Conservation (phyloP, 2,888 invertebrate genomes). For the Drosophila fulvimacula region DNA sequence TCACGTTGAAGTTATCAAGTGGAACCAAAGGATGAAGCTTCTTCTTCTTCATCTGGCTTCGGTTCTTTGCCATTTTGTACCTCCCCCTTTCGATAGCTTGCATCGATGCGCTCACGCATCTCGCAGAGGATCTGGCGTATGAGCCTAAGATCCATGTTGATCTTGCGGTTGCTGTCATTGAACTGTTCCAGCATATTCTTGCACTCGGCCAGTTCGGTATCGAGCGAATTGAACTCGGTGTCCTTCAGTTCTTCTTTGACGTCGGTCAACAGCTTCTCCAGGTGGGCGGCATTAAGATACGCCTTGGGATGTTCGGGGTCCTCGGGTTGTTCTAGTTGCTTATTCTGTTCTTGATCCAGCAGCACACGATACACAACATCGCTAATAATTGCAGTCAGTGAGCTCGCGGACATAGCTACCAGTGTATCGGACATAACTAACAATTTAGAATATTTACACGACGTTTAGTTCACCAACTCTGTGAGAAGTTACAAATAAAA, state of each 20-base stretch:
- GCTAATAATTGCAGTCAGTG: not conserved
- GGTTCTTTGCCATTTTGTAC: rapidly evolving
- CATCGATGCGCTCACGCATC: not conserved
- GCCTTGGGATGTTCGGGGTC: not conserved
- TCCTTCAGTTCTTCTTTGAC: not conserved
- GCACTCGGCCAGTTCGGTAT: conserved; percentile 1
- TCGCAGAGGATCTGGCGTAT: not conserved
- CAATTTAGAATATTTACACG: not conserved
- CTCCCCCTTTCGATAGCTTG: not conserved
- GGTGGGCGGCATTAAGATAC: not conserved
- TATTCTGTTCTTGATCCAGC: not conserved
- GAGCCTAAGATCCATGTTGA: not conserved
- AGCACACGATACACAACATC: not conserved
- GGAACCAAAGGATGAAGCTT: not conserved
- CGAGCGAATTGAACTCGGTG: not conserved
- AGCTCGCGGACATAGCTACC: not conserved
- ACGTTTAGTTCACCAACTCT: not conserved
- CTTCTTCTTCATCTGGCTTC: too few relatives aligned
- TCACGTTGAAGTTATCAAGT: not conserved
- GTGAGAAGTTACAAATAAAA: not conserved
- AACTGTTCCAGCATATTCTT: conserved; percentile 7
- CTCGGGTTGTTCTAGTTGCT: not conserved
- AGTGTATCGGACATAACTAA: not conserved
- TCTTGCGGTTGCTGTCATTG: not conserved
- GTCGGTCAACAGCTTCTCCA: not conserved